Evolutionary conservation across 2,797 vertebrate genomes (phyloP), one percentile per base, ranked within the genome.

Genomic region (Paramormyrops hopkinsi): DNA sequence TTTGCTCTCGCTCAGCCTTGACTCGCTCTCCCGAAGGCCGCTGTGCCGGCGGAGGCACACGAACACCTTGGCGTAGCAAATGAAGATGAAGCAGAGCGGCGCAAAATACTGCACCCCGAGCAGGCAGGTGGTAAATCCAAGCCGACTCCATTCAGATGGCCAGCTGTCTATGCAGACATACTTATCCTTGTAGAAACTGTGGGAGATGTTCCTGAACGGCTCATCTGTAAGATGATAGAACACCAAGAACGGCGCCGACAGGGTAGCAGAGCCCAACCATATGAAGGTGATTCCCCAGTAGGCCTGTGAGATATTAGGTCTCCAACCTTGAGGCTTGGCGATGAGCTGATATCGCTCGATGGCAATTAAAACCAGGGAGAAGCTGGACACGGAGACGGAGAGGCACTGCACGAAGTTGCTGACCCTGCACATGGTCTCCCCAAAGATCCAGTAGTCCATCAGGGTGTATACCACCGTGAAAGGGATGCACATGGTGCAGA

Each of bases 361-460:
- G 51, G 97, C 97, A 25, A 97, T 98, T 17, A 97, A 95, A 0
- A 97, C 97, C 86, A 97, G 96, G 0, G 97, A 97, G 94, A 97
- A 97, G 90, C 96, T 96, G 1, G 97, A 98, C 83, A 97, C 97
- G 0, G 97, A 96, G 88, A 97, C 95, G 0, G 97, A 98, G 0
- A 98, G 90, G 0, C 97, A 97, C 53, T 98, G 97, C 79, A 95
- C 92, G 88, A 97, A 97, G 88, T 96, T 97, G 85, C 95, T 96
- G 92, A 97, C 92, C 91, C 97, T 98, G 88, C 97, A 98, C 96
- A 97, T 95, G 8, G 93, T 92, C 65, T 97, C 95, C 46, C 97
- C 97, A 82, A 98, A 97, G 14, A 97, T 92, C 97, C 97, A 97
- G 33, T 96, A 96, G 37, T 97, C 96, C 95, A 97, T 98, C 92